Evolutionary conservation across 2,113 vertebrate genomes (phyloP).

Genomic region (Sinocyclocheilus anshuiensis): DNA sequence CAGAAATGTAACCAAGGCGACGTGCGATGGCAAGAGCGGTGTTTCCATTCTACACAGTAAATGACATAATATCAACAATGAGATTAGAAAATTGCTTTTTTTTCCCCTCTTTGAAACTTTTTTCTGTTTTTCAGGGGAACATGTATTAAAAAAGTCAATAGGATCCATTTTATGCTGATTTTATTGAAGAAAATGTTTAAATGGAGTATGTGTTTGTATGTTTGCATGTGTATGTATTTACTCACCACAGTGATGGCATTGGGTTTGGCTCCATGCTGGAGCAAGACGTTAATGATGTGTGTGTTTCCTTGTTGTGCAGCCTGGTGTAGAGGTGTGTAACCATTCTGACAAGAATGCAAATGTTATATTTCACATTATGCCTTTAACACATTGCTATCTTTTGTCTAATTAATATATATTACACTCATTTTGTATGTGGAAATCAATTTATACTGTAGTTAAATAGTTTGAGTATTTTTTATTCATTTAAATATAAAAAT

Average conservation of each 20-base stretch:
- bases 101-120: neutral
- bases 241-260: slow-evolving; percentile 91
- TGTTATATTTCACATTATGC: neutral
- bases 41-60: slow-evolving; percentile 87
- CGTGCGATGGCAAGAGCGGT: slow-evolving; percentile 91
- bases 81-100: neutral
- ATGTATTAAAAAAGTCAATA: neutral
- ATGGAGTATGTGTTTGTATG: neutral
- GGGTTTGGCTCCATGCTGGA: slow-evolving; percentile 91
- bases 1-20: slow-evolving; percentile 96
- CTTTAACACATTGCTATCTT: neutral
- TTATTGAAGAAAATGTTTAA: neutral
- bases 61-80: neutral
- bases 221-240: neutral
- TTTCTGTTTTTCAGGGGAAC: neutral
- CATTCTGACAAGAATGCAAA: slow-evolving; percentile 78
- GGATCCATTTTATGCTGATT: neutral
- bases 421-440: neutral
- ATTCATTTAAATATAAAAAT: neutral
- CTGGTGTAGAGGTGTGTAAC: slow-evolving; percentile 96
- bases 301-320: slow-evolving; percentile 98
- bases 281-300: slow-evolving; percentile 93
- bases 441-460: no score
- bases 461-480: neutral
- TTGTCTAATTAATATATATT: neutral